Evolutionary conservation across 2,797 vertebrate genomes (phyloP).

Genomic region (Vireo griseus): DNA sequence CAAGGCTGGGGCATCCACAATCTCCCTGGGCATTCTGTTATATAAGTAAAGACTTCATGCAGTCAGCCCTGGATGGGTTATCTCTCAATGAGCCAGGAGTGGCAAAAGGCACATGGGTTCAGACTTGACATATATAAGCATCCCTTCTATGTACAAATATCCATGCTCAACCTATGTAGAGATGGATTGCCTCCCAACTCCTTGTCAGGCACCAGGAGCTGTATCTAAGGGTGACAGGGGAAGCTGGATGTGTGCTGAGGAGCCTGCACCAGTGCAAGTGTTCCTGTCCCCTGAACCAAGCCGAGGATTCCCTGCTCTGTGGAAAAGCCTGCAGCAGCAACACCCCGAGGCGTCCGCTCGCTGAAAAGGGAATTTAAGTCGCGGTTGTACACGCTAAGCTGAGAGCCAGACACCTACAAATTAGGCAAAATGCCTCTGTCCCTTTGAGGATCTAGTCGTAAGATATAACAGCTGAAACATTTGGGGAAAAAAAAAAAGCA

Average conservation of each 20-base stretch:
- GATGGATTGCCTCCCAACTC: not conserved
- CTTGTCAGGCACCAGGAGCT: accelerated
- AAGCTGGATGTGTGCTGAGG: not conserved
- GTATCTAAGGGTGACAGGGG: not conserved
- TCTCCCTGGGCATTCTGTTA: not conserved
- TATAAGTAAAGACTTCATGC: not conserved
- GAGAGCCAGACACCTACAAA: not conserved
- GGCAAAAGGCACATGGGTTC: not conserved
- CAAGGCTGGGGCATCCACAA: not conserved
- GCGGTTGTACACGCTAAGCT: not conserved
- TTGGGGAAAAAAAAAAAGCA: not conserved
- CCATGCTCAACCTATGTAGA: accelerated
- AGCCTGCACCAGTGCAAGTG: not conserved
- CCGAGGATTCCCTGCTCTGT: not conserved
- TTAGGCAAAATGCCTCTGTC: not conserved
- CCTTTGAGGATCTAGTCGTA: not conserved
- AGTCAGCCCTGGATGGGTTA: not conserved
- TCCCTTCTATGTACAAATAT: accelerated
- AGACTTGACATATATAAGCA: accelerated
- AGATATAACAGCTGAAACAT: not conserved
- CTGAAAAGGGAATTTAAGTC: not conserved
- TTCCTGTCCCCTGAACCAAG: not conserved
- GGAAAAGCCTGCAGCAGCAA: not conserved
- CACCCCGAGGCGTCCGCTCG: accelerated
- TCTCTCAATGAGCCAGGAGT: not conserved